phyloP scores from a whole-genome alignment of 2,797 vertebrate species.

The Tarsius wallacei region DNA sequence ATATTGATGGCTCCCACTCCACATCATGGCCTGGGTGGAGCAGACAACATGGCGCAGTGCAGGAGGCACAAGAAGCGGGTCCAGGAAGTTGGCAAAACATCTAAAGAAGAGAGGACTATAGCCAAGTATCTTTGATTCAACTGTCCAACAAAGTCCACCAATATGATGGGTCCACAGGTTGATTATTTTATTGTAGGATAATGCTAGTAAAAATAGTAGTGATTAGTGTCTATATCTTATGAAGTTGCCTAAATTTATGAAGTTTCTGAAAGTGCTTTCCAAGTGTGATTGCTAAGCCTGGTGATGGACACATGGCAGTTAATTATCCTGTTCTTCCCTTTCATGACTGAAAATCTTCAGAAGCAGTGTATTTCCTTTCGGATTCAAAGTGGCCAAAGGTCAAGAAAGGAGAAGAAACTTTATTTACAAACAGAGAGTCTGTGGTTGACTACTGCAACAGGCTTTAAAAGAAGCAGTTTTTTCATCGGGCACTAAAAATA shows the following conservation, averaged over 20 bases:
- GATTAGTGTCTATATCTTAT: constrained; percentile 49
- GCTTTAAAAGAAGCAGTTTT: constrained; percentile 99
- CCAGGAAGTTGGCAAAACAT: constrained; percentile 98
- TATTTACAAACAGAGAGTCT: too few relatives aligned
- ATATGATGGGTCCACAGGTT: constrained; percentile 99
- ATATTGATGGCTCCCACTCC: too few relatives aligned
- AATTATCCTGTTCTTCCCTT: background rate
- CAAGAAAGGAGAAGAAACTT: too few relatives aligned
- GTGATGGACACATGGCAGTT: background rate
- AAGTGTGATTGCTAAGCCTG: constrained; percentile 32
- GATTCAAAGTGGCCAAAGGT: too few relatives aligned
- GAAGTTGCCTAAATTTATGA: background rate
- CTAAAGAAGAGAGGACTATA: constrained; percentile 99
- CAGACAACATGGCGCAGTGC: too few relatives aligned
- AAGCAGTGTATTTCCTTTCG: constrained; percentile 97
- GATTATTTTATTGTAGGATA: constrained; percentile 97
- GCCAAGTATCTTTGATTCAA: constrained; percentile 99
- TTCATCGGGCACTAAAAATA: constrained; percentile 98
- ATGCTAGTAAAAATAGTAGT: constrained; percentile 37
- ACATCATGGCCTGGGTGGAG: too few relatives aligned
- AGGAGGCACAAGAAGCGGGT: too few relatives aligned
- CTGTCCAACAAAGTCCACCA: constrained; percentile 98
- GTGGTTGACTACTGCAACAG: constrained; percentile 85
- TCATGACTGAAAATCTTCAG: constrained; percentile 90
- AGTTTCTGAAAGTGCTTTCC: constrained; percentile 62